Evolutionary conservation across 2,797 vertebrate species (phyloP), one percentile per base, ranked within the genome.

Genomic region (Bovichtus variegatus): DNA sequence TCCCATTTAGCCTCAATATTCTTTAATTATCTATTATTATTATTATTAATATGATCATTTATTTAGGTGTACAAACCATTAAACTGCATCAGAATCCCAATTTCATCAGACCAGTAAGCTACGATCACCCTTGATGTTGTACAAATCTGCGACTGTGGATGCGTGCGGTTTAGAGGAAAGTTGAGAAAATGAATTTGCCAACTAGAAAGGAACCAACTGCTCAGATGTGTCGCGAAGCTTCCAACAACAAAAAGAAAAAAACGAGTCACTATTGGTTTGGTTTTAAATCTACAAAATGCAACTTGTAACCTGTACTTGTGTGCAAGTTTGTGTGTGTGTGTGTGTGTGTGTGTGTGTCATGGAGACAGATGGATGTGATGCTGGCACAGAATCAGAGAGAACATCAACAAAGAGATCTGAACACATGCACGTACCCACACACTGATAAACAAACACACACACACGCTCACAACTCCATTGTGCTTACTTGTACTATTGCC

Each of bases 331-430:
- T 61, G 16, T 36, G 49, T 76, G 51, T 29, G 64, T 49, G 62
- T 70, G 55, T 50, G 57, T 53, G 49, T 61, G 53, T 49, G 71
- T 57, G 68, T 78, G 76, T 70, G 73, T 73, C 19, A 73, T 38
- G 44, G 78, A 81, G 81, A 87, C 87, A 90, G 84, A 91, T 92
- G 83, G 89, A 87, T 90, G 83, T 88, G 88, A 82, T 76, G 72
- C 77, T 89, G 89, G 89, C 89, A 87, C 54, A 18, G 58, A 89
- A 88, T 91, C 85, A 88, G 80, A 86, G 78, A 50, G 60, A 91
- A 82, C 78, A 81, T 89, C 88, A 89, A 88, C 85, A 91, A 84
- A 91, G 87, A 79, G 75, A 81, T 81, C 74, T 80, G 82, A 88
- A 70, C 79, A 84, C 68, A 53, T 19, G 18, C 76, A 62, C 59